phyloP scores from a whole-genome alignment of 2,113 vertebrate species.

The Erythrocercus mccallii region DNA sequence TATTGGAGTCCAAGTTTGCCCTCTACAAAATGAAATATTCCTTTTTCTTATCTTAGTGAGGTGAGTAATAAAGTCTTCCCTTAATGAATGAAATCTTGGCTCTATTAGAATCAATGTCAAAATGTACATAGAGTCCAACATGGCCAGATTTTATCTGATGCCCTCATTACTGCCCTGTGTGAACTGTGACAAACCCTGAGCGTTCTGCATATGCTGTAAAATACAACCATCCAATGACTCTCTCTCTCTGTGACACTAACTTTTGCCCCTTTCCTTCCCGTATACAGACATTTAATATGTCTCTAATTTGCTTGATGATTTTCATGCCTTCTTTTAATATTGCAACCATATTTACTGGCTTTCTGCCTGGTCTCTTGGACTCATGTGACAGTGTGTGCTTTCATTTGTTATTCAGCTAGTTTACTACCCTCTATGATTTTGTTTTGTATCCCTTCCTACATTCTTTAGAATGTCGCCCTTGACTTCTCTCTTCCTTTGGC shows the following conservation, averaged over 20 bases:
- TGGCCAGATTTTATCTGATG: not conserved
- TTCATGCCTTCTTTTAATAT: constrained; percentile 41
- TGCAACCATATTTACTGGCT: constrained; percentile 40
- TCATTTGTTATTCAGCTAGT: constrained; percentile 36
- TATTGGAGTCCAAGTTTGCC: not conserved
- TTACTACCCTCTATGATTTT: constrained; percentile 23
- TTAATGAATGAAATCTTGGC: constrained; percentile 10
- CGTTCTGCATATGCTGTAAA: not conserved
- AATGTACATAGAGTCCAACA: not conserved
- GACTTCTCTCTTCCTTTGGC: not conserved
- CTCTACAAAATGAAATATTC: not conserved
- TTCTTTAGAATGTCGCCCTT: constrained; percentile 6
- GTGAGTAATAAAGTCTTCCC: not conserved
- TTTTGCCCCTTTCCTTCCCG: not conserved
- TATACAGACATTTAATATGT: not conserved
- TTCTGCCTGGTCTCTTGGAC: constrained; percentile 6
- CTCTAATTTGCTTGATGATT: constrained; percentile 18
- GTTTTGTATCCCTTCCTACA: constrained; percentile 21
- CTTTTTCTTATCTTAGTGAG: not conserved
- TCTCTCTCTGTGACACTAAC: not conserved
- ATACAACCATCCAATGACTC: not conserved
- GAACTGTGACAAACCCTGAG: not conserved
- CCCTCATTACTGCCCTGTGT: not conserved
- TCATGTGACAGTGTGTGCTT: not conserved
- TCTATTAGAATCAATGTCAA: not conserved